phyloP scores from a whole-genome alignment of 2,888 invertebrate genomes.

The Disparrhopalites patrizii region DNA sequence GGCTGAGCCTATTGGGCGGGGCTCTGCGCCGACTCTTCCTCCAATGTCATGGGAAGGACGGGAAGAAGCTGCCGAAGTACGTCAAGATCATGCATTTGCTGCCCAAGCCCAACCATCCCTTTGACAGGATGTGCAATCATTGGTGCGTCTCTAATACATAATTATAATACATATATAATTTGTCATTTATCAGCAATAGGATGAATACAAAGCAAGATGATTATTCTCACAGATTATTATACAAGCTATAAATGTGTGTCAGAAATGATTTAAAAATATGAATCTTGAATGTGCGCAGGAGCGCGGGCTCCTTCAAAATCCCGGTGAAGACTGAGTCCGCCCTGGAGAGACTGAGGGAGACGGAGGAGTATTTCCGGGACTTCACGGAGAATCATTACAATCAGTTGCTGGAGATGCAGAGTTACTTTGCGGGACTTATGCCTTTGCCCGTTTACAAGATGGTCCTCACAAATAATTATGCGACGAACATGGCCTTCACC shows the following conservation, averaged over 20 bases:
- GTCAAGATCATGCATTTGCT: slow-evolving; percentile 26
- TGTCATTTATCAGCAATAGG: too few relatives aligned
- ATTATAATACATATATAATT: too few relatives aligned
- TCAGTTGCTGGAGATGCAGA: slow-evolving; percentile 6
- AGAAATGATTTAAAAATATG: too few relatives aligned
- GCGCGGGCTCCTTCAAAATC: slow-evolving; percentile 19
- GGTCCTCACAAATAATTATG: slow-evolving; percentile 2
- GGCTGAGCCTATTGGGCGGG: slow-evolving; percentile 39
- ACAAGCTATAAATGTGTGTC: too few relatives aligned
- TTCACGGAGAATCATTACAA: slow-evolving; percentile 15
- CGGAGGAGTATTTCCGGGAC: slow-evolving; percentile 10
- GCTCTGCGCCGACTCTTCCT: slow-evolving; percentile 32
- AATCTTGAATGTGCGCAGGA: slow-evolving; percentile 12
- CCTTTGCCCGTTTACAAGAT: slow-evolving; percentile 10
- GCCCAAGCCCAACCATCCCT: slow-evolving; percentile 18
- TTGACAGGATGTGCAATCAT: slow-evolving; percentile 28
- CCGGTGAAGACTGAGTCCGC: slow-evolving; percentile 5
- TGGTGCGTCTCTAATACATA: slow-evolving; percentile 6
- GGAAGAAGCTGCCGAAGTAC: background rate
- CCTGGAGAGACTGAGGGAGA: slow-evolving; percentile 16
- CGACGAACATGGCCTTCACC: slow-evolving; percentile 31
- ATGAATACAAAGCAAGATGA: too few relatives aligned
- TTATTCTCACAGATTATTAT: too few relatives aligned
- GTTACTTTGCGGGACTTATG: background rate
- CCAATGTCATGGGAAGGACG: background rate